phyloP scores from a whole-genome alignment of 2,888 invertebrate species.

The Stictocephala bisonia region DNA sequence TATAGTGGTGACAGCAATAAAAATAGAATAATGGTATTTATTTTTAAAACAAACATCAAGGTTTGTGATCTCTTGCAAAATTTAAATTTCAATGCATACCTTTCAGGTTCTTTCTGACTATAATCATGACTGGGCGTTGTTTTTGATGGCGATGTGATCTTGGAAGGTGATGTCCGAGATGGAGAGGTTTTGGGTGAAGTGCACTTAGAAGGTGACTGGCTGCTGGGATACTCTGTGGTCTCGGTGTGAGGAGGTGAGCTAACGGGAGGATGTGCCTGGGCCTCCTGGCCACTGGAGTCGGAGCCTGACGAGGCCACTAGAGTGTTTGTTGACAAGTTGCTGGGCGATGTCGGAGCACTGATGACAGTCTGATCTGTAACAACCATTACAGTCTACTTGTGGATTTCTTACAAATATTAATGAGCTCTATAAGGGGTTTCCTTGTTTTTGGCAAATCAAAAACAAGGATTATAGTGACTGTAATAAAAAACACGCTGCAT shows the following conservation, averaged over 20 bases:
- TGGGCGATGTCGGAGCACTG: constrained; percentile 77
- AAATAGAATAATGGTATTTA: no score
- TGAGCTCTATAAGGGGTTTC: no score
- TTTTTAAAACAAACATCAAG: no score
- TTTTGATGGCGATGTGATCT: constrained; percentile 32
- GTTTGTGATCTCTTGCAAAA: no score
- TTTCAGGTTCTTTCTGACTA: background rate
- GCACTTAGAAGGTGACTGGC: constrained; percentile 15
- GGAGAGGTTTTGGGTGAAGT: constrained; percentile 22
- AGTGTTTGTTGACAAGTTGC: constrained; percentile 79
- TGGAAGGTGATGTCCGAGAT: constrained; percentile 33
- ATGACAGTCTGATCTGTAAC: constrained; percentile 65
- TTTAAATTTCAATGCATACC: no score
- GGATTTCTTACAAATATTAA: no score
- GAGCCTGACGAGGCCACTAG: constrained; percentile 70
- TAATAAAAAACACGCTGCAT: no score
- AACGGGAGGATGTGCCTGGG: background rate
- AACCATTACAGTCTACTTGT: no score
- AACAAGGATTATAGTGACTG: background rate
- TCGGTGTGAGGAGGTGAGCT: background rate
- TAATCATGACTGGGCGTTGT: constrained; percentile 38
- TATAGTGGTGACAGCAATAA: no score
- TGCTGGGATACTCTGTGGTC: background rate
- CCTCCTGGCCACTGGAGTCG: constrained; percentile 63
- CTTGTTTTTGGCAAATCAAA: background rate